These are phyloP conservation scores for Protosalanx chinensis DNA, from an alignment of 2,797 vertebrate species.

Conservation along the genomic window DNA sequence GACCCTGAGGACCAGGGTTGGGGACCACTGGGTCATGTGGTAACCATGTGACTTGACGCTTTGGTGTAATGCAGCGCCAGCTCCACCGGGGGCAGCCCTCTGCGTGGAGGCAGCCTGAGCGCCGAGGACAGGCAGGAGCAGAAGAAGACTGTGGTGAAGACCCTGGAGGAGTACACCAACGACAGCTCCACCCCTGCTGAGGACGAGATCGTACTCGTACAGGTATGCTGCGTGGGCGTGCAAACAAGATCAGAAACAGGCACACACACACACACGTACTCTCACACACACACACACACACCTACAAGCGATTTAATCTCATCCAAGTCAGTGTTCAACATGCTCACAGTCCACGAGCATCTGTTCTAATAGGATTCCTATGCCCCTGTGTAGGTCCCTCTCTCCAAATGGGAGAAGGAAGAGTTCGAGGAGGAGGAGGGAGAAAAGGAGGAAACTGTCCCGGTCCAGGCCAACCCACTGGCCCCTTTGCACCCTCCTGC, in stretches of 20 bases:
- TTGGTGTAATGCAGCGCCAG: conserved; percentile 68
- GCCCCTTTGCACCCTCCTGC: conserved; percentile 12
- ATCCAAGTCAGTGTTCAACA: not conserved
- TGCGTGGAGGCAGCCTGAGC: not conserved
- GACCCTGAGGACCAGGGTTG: too few species aligned
- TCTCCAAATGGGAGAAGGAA: conserved; percentile 85
- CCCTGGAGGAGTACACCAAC: conserved; percentile 81
- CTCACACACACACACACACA: not conserved
- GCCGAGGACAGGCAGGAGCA: conserved; percentile 74
- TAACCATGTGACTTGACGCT: not conserved
- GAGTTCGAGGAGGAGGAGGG: conserved; percentile 85
- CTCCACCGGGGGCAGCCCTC: conserved; percentile 80
- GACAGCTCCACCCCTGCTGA: conserved; percentile 77
- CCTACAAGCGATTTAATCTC: not conserved
- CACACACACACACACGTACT: not conserved
- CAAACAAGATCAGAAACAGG: not conserved
- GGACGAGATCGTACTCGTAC: conserved; percentile 79
- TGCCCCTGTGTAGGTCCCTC: conserved; percentile 68
- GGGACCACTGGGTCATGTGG: not conserved
- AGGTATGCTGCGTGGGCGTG: conserved; percentile 51
- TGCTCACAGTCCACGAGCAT: not conserved
- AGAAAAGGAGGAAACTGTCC: conserved; percentile 56
- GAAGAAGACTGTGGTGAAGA: conserved; percentile 77
- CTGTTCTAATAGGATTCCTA: not conserved
- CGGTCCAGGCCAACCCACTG: conserved; percentile 50